Evolutionary conservation across 2,888 invertebrate species (phyloP).

Genomic region (Catocala sponsa): DNA sequence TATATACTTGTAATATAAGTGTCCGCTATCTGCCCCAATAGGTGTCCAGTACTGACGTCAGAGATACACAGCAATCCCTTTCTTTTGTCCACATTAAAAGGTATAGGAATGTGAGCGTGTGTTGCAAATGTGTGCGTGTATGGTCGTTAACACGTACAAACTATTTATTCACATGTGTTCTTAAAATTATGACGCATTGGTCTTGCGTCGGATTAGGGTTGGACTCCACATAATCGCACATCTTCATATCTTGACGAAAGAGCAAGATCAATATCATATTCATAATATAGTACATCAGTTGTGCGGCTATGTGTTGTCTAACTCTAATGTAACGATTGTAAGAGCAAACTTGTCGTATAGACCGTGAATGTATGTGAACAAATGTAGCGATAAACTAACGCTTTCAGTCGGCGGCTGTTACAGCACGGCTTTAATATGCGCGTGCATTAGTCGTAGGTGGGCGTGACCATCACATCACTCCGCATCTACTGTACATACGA

Average conservation of each 20-base stretch:
- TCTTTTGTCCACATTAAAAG: slow-evolving; percentile 85
- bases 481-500: slow-evolving; percentile 60
- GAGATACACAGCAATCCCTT: slow-evolving; percentile 86
- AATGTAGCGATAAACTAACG: slow-evolving; percentile 72
- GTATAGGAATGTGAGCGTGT: slow-evolving; percentile 86
- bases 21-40: slow-evolving; percentile 84
- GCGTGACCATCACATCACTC: slow-evolving; percentile 29
- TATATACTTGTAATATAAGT: slow-evolving; percentile 67
- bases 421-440: slow-evolving; percentile 75
- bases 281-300: too few species aligned
- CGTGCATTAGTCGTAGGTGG: slow-evolving; percentile 58
- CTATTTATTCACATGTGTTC: slow-evolving; percentile 63
- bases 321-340: slow-evolving; percentile 8
- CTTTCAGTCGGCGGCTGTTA: slow-evolving; percentile 73
- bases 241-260: too few species aligned
- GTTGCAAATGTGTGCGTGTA: slow-evolving; percentile 81
- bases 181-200: slow-evolving; percentile 20
- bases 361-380: slow-evolving; percentile 56
- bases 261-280: too few species aligned
- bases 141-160: slow-evolving; percentile 60
- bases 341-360: slow-evolving; percentile 24
- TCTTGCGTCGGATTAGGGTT: slow-evolving; percentile 9
- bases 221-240: too few species aligned
- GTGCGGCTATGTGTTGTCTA: too few species aligned
- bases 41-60: slow-evolving; percentile 87